Evolutionary conservation across 2,888 invertebrate genomes (phyloP).

Genomic region (Halictus ligatus): DNA sequence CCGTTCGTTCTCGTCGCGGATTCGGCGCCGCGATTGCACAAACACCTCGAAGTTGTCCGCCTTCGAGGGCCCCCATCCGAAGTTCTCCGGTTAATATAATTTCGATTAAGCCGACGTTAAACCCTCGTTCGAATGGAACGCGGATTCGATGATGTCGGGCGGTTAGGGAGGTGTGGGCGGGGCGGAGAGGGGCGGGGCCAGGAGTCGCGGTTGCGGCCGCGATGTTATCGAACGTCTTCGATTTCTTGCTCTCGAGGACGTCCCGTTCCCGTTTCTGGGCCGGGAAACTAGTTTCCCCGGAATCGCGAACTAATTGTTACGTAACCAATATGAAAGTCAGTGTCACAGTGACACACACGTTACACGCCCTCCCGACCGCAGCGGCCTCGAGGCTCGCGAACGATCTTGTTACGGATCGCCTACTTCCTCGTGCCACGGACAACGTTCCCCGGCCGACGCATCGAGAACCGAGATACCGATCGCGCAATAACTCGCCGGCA

Average conservation of each 20-base stretch:
- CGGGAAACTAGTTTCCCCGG: constrained; percentile 44
- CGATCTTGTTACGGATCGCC: constrained; percentile 44
- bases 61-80: background rate
- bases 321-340: constrained; percentile 65
- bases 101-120: background rate
- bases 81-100: background rate
- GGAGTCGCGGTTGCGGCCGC: background rate
- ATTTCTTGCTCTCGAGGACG: constrained; percentile 36
- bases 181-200: background rate
- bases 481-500: background rate
- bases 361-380: background rate
- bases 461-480: constrained; percentile 5
- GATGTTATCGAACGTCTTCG: constrained; percentile 30
- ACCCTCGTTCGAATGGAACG: background rate
- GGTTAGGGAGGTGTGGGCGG: background rate
- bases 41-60: background rate
- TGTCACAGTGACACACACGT: constrained; percentile 64
- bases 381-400: background rate
- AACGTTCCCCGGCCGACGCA: background rate
- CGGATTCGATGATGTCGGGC: background rate
- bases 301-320: constrained; percentile 54
- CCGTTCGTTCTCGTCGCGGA: background rate
- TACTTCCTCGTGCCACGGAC: constrained; percentile 32
- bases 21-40: background rate
- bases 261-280: constrained; percentile 21